Evolutionary conservation across 1,140 invertebrate genomes (phyloP).

Genomic region (Cryptotermes secundus): DNA sequence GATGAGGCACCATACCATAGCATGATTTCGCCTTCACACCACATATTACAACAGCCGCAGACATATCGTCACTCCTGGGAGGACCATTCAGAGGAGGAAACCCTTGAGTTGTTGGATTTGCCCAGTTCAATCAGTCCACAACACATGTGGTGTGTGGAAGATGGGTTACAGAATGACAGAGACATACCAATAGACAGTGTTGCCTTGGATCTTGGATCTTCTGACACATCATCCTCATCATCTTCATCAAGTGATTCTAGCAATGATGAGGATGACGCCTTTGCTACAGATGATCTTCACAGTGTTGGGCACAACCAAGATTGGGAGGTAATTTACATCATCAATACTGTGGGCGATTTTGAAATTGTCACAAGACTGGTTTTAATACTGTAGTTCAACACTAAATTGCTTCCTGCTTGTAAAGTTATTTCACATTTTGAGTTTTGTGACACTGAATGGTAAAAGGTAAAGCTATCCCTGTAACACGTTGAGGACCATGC

Average conservation of each 20-base stretch:
- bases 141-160: slow-evolving; percentile 35
- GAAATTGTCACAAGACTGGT: background rate
- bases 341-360: background rate
- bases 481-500: too few species aligned
- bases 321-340: slow-evolving; percentile 62
- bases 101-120: slow-evolving; percentile 56
- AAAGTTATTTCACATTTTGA: background rate
- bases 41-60: slow-evolving; percentile 22
- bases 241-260: slow-evolving; percentile 45
- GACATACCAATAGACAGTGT: slow-evolving; percentile 41
- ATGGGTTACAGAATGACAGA: slow-evolving; percentile 40
- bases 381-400: background rate
- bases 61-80: slow-evolving; percentile 53
- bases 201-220: slow-evolving; percentile 48
- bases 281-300: slow-evolving; percentile 40
- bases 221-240: slow-evolving; percentile 41
- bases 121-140: slow-evolving; percentile 49
- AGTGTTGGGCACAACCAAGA: slow-evolving; percentile 56
- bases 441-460: too few species aligned
- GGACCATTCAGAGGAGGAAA: slow-evolving; percentile 58
- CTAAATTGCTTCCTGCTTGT: background rate
- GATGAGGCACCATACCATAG: slow-evolving; percentile 10
- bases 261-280: slow-evolving; percentile 43
- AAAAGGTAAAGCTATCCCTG: too few species aligned
- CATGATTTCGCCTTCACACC: background rate